A percentile compares a stretch with the other conserved stretches of the same genome.
These are phyloP conservation scores for Tetragnatha versicolor DNA, from an alignment of 1,140 invertebrate species.

Conservation along the genomic window DNA sequence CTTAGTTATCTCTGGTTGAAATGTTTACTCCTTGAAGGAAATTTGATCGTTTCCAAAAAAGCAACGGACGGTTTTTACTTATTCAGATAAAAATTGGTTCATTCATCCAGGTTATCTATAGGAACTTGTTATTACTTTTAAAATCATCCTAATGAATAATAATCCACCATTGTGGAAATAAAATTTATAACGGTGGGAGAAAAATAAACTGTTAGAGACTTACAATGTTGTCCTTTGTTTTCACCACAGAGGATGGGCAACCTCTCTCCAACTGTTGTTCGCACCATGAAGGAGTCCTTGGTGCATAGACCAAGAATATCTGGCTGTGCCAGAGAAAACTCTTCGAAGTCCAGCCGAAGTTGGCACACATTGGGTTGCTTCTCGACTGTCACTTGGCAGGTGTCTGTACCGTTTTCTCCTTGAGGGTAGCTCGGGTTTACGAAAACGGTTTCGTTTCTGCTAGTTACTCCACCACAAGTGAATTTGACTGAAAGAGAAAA, in stretches of 20 bases:
- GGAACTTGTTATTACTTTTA: too few species aligned
- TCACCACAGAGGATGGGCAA: constrained; percentile 79
- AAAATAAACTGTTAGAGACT: too few species aligned
- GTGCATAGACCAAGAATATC: constrained; percentile 75
- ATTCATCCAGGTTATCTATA: too few species aligned
- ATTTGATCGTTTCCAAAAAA: too few species aligned
- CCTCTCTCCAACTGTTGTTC: constrained; percentile 71
- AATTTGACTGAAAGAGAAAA: constrained; percentile 65
- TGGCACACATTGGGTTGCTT: constrained; percentile 77
- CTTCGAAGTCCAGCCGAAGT: constrained; percentile 79
- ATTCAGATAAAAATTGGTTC: too few species aligned
- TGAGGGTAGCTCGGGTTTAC: constrained; percentile 82
- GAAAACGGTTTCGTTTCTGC: constrained; percentile 85
- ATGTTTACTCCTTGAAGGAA: too few species aligned
- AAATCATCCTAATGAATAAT: too few species aligned
- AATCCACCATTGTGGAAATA: too few species aligned
- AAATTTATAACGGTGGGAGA: too few species aligned
- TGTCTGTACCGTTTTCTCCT: constrained; percentile 72
- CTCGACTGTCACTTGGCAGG: constrained; percentile 76
- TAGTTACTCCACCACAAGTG: constrained; percentile 76
- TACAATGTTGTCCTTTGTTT: constrained; percentile 84
- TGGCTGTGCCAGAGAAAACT: constrained; percentile 76
- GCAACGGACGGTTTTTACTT: too few species aligned
- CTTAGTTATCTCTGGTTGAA: too few species aligned
- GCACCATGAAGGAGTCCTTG: constrained; percentile 76